Conservation (phyloP, 2,888 invertebrate species). For the Drosophila dives region DNA sequence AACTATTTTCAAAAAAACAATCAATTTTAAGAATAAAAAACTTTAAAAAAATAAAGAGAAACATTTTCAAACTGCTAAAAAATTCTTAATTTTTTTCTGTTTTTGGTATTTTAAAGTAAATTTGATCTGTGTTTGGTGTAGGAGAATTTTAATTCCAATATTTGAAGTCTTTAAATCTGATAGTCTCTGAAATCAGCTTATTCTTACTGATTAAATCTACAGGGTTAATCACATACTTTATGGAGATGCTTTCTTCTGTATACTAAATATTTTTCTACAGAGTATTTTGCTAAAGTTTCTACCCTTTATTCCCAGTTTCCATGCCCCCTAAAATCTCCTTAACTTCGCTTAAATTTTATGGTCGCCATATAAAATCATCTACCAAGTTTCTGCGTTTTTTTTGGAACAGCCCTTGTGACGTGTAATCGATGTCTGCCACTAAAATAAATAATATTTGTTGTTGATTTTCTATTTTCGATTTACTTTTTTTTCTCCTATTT, state of each 20-base stretch:
- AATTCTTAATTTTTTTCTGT: no score
- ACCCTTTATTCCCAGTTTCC: no score
- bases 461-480: constrained; percentile 14
- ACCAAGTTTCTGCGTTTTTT: constrained; percentile 3
- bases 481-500: neutral
- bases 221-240: neutral
- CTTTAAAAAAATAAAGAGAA: no score
- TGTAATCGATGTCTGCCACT: constrained; percentile 44
- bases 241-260: neutral
- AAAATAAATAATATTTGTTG: constrained; percentile 70
- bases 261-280: neutral
- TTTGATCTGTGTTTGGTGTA: neutral
- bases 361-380: neutral
- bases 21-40: no score
- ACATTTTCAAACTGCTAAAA: no score
- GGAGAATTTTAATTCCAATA: neutral
- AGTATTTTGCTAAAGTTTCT: no score
- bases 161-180: neutral
- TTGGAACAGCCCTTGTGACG: constrained; percentile 20
- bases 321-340: neutral
- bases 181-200: neutral
- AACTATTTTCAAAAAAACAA: no score
- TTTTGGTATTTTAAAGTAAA: no score
- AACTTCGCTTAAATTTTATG: neutral
- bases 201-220: neutral